Evolutionary conservation across 2,113 vertebrate species (phyloP).

Genomic region (Tenebrosternarchus preto): DNA sequence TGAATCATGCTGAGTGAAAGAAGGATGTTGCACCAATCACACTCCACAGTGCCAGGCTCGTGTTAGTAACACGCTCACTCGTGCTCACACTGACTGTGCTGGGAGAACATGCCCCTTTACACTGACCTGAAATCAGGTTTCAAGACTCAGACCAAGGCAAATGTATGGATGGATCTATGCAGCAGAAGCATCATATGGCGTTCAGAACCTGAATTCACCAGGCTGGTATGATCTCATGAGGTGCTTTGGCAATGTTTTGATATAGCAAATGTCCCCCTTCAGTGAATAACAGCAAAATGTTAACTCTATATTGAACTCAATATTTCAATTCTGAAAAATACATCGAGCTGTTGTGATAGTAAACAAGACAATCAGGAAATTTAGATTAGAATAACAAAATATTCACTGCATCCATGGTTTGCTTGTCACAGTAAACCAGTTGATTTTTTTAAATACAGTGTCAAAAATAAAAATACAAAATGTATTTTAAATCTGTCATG

Average conservation of each 20-base stretch:
- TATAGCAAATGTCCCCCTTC: neutral
- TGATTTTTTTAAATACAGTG: neutral
- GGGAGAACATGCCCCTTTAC: neutral
- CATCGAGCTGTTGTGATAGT: neutral
- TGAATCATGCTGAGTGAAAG: neutral
- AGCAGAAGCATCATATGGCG: neutral
- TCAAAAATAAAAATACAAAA: neutral
- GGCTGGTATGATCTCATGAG: neutral
- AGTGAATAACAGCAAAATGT: neutral
- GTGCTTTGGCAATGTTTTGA: neutral
- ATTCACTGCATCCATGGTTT: neutral
- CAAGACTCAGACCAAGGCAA: neutral
- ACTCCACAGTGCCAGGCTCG: neutral
- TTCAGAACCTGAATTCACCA: neutral
- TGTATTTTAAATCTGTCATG: neutral
- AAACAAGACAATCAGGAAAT: neutral
- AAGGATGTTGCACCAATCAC: neutral
- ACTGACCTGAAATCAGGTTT: neutral
- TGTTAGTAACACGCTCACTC: constrained; percentile 5
- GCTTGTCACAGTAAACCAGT: neutral
- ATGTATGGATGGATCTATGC: neutral
- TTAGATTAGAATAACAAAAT: neutral
- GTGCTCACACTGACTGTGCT: neutral
- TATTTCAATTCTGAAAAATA: neutral
- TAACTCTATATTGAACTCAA: neutral